Base-by-base conservation (phyloP, 2,888 invertebrate genomes). In the Tolmerus cingulatus region DNA sequence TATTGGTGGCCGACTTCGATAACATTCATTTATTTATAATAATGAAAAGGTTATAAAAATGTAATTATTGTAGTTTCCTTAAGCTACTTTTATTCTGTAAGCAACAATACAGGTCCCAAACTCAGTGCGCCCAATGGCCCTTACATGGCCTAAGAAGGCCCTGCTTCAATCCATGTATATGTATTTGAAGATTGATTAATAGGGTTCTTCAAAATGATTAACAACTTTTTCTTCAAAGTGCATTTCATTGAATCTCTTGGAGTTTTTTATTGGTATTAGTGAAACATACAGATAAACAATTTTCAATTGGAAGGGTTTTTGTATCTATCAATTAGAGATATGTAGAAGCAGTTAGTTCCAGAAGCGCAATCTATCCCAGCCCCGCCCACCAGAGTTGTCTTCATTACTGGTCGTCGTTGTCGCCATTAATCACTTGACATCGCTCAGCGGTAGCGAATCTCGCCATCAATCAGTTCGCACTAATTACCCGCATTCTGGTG, bases 401-500 rank as follows among this genome's bases (percentile, higher is more conserved):
- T 66, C 66, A 66, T 66, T 66, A 66, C 66, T 23, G 66, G 66
- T 3, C 66, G 66, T 46, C 43, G 43, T 46, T 51, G 51, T 66
- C 66, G 27, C 66, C 66, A 66, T 66, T 66, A 66, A 66, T 66
- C 66, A 66, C 66, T 9, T 66, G 23, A 66, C 66, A 66, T 66
- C 66, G 66, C 12, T 66, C 66, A 19, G 66, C 14, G 27, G 66
- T 27, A 66, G 30, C 34, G 57, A 66, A 82, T 82, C 57, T 82
- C 57, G 19, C 82, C 82, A 82, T 82, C 82, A 82, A 82, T 82
- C 82, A 82, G 82, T 82, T 51, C 19, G 57, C 57, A 37, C 82
- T 82, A 82, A 82, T 82, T 82, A 82, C 82, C 37, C 82, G 57
- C 37, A 78, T 19, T 16, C 57, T 82, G 34, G 57, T 57, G 57